A percentile compares a stretch with the other conserved stretches of the same genome.
phyloP scores from a whole-genome alignment of 92 coral and sea anemone genomes.

The Bergia sp. region DNA sequence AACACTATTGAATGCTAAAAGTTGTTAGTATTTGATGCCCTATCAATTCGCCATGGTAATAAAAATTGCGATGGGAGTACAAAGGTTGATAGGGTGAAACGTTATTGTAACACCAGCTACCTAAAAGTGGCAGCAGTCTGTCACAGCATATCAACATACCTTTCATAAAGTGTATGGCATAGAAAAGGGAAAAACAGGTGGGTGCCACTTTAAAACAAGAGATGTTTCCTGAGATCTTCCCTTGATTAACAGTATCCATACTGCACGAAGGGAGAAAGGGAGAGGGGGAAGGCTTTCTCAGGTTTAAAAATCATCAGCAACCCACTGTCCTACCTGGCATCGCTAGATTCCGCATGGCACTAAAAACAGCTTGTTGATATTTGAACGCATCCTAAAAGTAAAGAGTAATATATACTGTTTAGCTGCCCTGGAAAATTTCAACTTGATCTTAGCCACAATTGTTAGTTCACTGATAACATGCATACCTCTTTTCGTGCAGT shows the following conservation, averaged over 20 bases:
- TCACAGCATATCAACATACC: no score
- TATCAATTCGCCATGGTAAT: no score
- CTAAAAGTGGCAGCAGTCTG: no score
- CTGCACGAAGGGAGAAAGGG: background rate
- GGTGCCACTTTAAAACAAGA: no score
- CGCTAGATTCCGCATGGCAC: constrained; percentile 93
- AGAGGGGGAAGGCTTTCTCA: no score
- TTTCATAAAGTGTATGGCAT: no score
- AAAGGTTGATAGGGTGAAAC: no score
- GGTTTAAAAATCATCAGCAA: background rate
- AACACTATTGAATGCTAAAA: no score
- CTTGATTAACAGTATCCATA: background rate
- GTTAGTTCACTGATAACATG: background rate
- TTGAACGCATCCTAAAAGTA: constrained; percentile 78
- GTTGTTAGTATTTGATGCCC: no score
- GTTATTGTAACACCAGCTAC: no score
- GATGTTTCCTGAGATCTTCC: background rate
- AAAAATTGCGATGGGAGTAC: no score
- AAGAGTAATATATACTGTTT: background rate
- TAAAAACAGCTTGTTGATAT: constrained; percentile 82
- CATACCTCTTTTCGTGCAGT: constrained; percentile 60
- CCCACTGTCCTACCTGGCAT: constrained; percentile 72
- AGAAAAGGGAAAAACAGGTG: no score
- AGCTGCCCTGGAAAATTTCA: background rate
- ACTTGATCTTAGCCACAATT: background rate